Evolutionary conservation across 2,113 vertebrate species (phyloP).

Genomic region (Ceyx cyanopectus): DNA sequence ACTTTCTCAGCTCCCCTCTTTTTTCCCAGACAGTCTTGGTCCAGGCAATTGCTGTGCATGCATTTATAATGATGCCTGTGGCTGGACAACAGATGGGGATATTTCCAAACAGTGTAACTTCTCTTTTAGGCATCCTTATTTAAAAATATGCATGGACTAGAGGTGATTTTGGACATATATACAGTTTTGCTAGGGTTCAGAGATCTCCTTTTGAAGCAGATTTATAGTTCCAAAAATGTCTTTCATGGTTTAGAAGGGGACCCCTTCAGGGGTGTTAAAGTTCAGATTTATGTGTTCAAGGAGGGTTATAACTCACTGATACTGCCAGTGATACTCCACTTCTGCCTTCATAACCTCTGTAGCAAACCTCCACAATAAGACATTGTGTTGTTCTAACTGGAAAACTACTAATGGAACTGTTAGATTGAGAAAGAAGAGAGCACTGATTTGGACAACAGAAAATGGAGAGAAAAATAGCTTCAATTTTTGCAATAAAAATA

Average conservation of each 20-base stretch:
- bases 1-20: neutral
- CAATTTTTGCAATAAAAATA: conserved; percentile 9
- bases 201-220: neutral
- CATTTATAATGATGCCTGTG: neutral
- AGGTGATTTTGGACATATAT: neutral
- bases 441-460: neutral
- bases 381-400: neutral
- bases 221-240: neutral
- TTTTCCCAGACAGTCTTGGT: neutral
- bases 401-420: neutral
- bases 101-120: neutral
- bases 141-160: neutral
- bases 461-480: neutral
- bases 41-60: neutral
- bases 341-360: neutral
- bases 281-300: neutral
- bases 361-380: neutral
- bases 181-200: neutral
- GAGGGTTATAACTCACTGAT: neutral
- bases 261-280: neutral
- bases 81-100: neutral
- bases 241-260: neutral
- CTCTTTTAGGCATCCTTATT: neutral
- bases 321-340: neutral
- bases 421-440: neutral